Base-by-base conservation (phyloP, 2,797 vertebrate genomes). In the Pogonophryne albipinna region DNA sequence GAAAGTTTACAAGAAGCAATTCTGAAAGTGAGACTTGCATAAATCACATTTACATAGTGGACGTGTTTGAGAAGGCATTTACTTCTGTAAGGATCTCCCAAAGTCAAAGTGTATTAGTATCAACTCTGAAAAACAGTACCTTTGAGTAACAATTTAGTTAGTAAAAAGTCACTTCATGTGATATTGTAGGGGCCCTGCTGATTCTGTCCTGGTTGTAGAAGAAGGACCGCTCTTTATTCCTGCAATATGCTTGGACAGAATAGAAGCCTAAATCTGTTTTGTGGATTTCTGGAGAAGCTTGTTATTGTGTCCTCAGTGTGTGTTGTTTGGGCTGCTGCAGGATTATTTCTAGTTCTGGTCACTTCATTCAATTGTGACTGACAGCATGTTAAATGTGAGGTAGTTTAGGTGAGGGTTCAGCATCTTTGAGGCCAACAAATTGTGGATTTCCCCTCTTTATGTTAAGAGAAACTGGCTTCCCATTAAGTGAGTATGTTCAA, bases 391-490 rank as follows among this genome's bases (percentile, higher is more conserved):
- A 27, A 45, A 20, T 68, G 49, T 55, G 5, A 57, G 46, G 52
- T 19, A 14, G 44, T 47, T 69, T 47, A 62, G 41, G 15, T 46
- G 9, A 46, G 47, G 45, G 23, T 69, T 27, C 66, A 61, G 46
- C 55, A 46, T 62, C 49, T 55, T 1, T 12, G 10, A 61, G 11
- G 62, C 66, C 51, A 57, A 12, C 45, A 71, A 59, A 50, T 13
- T 20, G 16, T 3, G 27, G 45, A 51, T 38, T 55, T 55, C n/a
- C 42, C 7, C 7, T 4, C 51, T 58, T 65, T 3, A 6, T 27
- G 27, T 42, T 64, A 13, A 23, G 19, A 27, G 17, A 8, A 23
- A 31, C 9, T 49, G 47, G 23, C 17, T 53, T 19, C 31, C 15
- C 6, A 11, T 38, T 12, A 52, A 17, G 1, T 56, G 12, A 60